Base-by-base conservation (phyloP, 2,797 vertebrate genomes). In the Chanos chanos region DNA sequence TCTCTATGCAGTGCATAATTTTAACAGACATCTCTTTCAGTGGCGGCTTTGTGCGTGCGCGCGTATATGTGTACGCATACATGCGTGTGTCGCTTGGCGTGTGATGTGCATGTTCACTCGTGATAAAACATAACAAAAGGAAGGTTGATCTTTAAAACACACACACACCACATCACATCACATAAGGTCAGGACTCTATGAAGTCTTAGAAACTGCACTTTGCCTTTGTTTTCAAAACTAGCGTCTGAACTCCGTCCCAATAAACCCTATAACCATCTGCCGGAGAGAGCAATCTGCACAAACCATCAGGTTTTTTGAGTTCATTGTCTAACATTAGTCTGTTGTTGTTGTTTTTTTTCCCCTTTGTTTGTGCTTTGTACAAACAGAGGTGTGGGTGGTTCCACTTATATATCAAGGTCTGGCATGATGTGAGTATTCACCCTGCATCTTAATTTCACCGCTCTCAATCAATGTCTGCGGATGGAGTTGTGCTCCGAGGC, bases 381-480 rank as follows among this genome's bases (percentile, higher is more conserved):
- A 41, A 58, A 58, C 54, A 44, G 43, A 18, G 61, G 48, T 18
- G 39, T 66, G 68, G 57, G 66, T 49, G 70, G 53, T 45, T 49
- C 43, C 47, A 19, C 62, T 50, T 41, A 2, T 21, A 24, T 8
- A 47, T 21, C 25, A 45, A 51, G 55, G 55, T 50, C 66, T 61
- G 72, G 25, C 43, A 70, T 68, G 49, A 72, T 70, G 47, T 65
- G 68, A 70, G 55, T 60, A 66, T 68, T 54, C 56, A 51, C 44
- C 55, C 70, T 71, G 77, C 72, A 77, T 77, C 60, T 73, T 77
- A 77, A 77, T 75, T 62, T 58, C 37, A 13, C 43, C 44, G 61
- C 70, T 74, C 72, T 79, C 72, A 70, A 68, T 74, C 70, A 68
- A 53, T 63, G 68, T 40, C 66, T 44, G 48, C 52, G 37, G 63